phyloP scores from a whole-genome alignment of 1,140 invertebrate species.

The Phymastichus coffea region DNA sequence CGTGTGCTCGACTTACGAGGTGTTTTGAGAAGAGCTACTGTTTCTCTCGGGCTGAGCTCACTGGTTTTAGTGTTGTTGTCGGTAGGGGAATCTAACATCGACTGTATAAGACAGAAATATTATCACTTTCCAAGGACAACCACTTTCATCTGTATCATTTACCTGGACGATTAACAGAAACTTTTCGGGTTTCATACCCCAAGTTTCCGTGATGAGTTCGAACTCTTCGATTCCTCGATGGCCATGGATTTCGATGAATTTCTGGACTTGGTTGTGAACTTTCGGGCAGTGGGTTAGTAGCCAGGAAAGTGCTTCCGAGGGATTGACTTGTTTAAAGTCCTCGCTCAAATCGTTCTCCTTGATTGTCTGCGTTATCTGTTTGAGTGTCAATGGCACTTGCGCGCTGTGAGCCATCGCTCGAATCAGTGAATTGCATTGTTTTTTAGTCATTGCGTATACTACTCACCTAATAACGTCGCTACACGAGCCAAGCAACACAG shows the following conservation, averaged over 20 bases:
- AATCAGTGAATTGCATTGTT: not conserved
- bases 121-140: no score
- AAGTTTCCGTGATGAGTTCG: slow-evolving; percentile 67
- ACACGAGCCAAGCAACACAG: slow-evolving; percentile 65
- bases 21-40: slow-evolving; percentile 51
- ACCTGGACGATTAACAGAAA: slow-evolving; percentile 66
- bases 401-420: slow-evolving; percentile 62
- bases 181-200: slow-evolving; percentile 64
- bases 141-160: slow-evolving; percentile 32
- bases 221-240: slow-evolving; percentile 76
- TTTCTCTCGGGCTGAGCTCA: slow-evolving; percentile 30
- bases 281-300: slow-evolving; percentile 58
- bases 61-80: not conserved
- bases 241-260: slow-evolving; percentile 72
- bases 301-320: slow-evolving; percentile 61
- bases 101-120: not conserved
- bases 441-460: not conserved
- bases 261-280: slow-evolving; percentile 55
- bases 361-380: slow-evolving; percentile 59
- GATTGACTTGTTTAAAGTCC: slow-evolving; percentile 59
- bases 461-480: slow-evolving; percentile 53
- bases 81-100: not conserved
- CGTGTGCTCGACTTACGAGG: slow-evolving; percentile 48
- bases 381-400: slow-evolving; percentile 62
- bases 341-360: slow-evolving; percentile 51